phyloP scores from a whole-genome alignment of 2,888 invertebrate genomes.

The Patella caerulea region DNA sequence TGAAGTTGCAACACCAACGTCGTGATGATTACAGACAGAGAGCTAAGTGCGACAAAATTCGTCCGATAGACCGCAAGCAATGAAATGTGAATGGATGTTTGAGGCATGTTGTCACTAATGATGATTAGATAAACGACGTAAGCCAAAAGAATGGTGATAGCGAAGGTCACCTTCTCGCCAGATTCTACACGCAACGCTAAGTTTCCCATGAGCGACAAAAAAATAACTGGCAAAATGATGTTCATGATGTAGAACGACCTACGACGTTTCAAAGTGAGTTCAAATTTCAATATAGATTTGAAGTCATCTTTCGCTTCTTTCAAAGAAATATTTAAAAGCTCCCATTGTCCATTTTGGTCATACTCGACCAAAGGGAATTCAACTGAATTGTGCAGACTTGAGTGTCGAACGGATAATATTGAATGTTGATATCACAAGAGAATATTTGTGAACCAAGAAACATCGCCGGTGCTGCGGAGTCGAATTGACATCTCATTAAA shows the following conservation, averaged over 20 bases:
- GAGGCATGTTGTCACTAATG: slow-evolving; percentile 32
- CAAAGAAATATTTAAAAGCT: slow-evolving; percentile 15
- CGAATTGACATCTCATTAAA: slow-evolving; percentile 19
- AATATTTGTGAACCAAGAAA: slow-evolving; percentile 22
- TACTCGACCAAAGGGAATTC: slow-evolving; percentile 15
- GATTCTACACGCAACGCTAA: slow-evolving; percentile 31
- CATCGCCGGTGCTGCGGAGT: slow-evolving; percentile 8
- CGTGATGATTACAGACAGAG: slow-evolving; percentile 26
- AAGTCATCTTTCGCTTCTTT: not conserved
- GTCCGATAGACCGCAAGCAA: slow-evolving; percentile 26
- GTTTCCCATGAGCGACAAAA: slow-evolving; percentile 30
- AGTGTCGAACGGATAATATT: slow-evolving; percentile 34
- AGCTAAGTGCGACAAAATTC: slow-evolving; percentile 19
- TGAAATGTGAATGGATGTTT: slow-evolving; percentile 34
- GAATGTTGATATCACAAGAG: slow-evolving; percentile 34
- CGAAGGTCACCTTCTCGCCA: slow-evolving; percentile 29
- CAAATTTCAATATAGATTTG: slow-evolving; percentile 3
- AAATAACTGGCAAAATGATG: slow-evolving; percentile 30
- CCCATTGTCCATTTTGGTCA: slow-evolving; percentile 31
- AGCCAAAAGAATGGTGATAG: slow-evolving; percentile 34
- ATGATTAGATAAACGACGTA: slow-evolving; percentile 35
- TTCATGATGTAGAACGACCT: slow-evolving; percentile 33
- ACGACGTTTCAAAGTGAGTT: slow-evolving; percentile 27
- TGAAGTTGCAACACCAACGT: slow-evolving; percentile 30
- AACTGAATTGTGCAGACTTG: slow-evolving; percentile 24